These are phyloP conservation scores for Drosophila mayri DNA, from an alignment of 1,140 invertebrate genomes.

Conservation along the genomic window DNA sequence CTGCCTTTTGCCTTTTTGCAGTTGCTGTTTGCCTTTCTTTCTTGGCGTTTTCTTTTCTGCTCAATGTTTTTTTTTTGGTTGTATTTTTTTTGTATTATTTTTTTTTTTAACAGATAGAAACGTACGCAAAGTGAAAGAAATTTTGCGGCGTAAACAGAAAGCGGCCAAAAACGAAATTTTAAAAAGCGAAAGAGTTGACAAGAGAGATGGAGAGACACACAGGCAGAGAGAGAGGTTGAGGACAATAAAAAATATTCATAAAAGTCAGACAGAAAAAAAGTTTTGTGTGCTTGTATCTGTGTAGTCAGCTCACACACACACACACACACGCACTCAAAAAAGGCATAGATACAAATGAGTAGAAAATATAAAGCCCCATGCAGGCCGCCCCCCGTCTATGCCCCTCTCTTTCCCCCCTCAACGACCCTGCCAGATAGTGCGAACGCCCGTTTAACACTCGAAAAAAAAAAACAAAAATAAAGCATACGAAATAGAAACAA, in stretches of 20 bases:
- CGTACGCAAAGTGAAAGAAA: constrained; percentile 80
- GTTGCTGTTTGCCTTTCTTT: constrained; percentile 27
- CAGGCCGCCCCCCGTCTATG: constrained; percentile 42
- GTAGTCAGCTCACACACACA: constrained; percentile 66
- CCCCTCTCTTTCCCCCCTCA: not conserved
- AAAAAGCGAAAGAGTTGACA: constrained; percentile 70
- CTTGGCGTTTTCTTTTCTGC: constrained; percentile 12
- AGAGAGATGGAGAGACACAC: constrained; percentile 10
- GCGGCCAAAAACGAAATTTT: constrained; percentile 49
- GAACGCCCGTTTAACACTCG: constrained; percentile 57
- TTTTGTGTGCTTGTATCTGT: constrained; percentile 69
- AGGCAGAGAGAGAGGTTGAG: constrained; percentile 1
- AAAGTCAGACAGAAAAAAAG: constrained; percentile 58
- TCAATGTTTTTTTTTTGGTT: not conserved
- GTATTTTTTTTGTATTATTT: constrained; percentile 4
- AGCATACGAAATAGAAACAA: constrained; percentile 20
- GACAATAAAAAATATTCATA: constrained; percentile 54
- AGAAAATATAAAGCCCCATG: constrained; percentile 54
- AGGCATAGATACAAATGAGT: constrained; percentile 26
- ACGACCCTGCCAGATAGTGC: constrained; percentile 59
- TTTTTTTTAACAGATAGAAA: constrained; percentile 65
- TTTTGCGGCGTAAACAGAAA: constrained; percentile 78
- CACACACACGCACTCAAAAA: constrained; percentile 20
- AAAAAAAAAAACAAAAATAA: constrained; percentile 24
- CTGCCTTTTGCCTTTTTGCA: constrained; percentile 19